Base-by-base conservation (phyloP, 2,888 invertebrate species). In the Liodrosophila aerea region DNA sequence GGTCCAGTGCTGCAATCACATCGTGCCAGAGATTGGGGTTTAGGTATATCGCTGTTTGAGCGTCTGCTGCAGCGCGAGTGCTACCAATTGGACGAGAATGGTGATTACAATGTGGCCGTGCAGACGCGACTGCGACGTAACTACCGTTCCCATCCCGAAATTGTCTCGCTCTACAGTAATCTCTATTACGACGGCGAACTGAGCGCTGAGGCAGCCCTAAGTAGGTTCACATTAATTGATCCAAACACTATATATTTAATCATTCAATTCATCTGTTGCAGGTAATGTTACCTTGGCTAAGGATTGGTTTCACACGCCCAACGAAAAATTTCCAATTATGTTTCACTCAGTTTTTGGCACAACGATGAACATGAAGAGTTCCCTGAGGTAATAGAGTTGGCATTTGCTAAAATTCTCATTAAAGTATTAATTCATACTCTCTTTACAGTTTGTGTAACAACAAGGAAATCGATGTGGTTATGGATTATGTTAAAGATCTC, bases 111-210 rank as follows among this genome's bases (percentile, higher is more conserved):
- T 87, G 90, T 92, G 0, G 89, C 91, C 37, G 92, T 94, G 80
- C 92, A 95, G 36, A 94, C 95, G 1, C 95, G 95, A 91, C 90
- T 97, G 40, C 90, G 93, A 13, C 90, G 92, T 65, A 96, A 96
- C 90, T 96, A 93, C 89, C 92, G 97, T 31, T 94, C 94, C 12
- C 93, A 95, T 88, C 89, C 91, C 9, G 92, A 89, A 69, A 94
- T 93, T 83, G 90, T 97, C 2, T 69, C 87, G 1, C 88, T 96
- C 7, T 93, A 95, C 0, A 96, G 94, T 76, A 70, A 91, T 46
- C 86, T 95, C 46, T 97, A 95, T 89, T 97, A 97, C 76, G 90
- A 93, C 0, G 90, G 91, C 47, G 92, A 94, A 77, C 89, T 96
- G 0, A 73, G 89, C 75, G 91, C 92, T 56, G 82, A 87, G 37